A percentile compares a stretch with the other conserved stretches of the same genome.
Conservation (phyloP, 2,797 vertebrate genomes). For the Botia kubotai region DNA sequence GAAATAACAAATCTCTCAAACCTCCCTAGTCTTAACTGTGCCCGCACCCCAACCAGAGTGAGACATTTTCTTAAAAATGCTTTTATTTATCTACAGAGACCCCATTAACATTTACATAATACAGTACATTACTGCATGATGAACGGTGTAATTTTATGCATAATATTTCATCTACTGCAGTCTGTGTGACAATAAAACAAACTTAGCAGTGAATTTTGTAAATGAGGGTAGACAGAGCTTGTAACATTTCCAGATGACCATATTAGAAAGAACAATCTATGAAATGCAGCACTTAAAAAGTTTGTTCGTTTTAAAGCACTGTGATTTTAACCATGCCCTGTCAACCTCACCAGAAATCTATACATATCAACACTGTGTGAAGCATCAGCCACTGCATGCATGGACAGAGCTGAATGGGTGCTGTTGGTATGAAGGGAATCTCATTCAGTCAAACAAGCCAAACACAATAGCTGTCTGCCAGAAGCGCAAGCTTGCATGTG, state of each 20-base stretch:
- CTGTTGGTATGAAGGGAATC: background rate
- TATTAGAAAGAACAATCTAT: background rate
- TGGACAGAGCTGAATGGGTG: background rate
- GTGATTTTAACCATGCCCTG: background rate
- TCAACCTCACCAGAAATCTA: background rate
- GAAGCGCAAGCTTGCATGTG: background rate
- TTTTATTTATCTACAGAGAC: constrained; percentile 34
- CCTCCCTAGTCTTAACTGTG: background rate
- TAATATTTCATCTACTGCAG: constrained; percentile 14
- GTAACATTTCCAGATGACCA: background rate
- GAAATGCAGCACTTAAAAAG: background rate
- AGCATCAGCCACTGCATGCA: background rate
- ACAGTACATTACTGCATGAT: constrained; percentile 21
- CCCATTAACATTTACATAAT: constrained; percentile 18
- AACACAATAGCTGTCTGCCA: background rate
- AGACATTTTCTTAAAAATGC: background rate
- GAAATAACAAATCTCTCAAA: background rate
- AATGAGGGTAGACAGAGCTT: background rate
- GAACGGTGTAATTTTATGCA: constrained; percentile 22
- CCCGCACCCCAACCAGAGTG: constrained; percentile 9
- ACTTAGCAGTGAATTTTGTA: constrained; percentile 15
- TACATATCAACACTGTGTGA: constrained; percentile 1
- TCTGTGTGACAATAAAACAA: constrained; percentile 15
- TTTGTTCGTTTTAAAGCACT: background rate
- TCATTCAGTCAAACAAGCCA: constrained; percentile 25